Conservation (phyloP, 2,888 invertebrate genomes). For the Zaprionus lineosus region DNA sequence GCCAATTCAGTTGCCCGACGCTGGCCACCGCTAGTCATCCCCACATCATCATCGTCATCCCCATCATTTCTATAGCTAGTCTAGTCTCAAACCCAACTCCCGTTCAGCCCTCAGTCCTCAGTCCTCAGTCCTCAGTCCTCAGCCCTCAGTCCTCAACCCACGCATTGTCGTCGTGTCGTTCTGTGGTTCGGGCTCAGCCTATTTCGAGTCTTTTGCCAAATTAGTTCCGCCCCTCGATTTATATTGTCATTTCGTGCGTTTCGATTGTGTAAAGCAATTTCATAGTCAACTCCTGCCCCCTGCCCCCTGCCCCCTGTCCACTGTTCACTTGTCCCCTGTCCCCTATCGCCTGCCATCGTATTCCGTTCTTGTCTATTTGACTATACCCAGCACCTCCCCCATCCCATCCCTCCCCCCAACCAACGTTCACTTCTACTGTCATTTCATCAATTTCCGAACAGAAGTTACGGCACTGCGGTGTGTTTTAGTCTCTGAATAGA, state of each 20-base stretch:
- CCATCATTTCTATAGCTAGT: too few relatives aligned
- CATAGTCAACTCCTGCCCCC: slow-evolving; percentile 23
- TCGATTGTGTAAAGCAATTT: slow-evolving; percentile 75
- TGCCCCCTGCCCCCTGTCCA: background rate
- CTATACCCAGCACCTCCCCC: background rate
- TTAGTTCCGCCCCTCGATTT: slow-evolving; percentile 83
- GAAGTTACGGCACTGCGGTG: slow-evolving; percentile 74
- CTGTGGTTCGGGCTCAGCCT: slow-evolving; percentile 70
- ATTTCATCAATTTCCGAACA: slow-evolving; percentile 66
- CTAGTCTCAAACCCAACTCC: background rate
- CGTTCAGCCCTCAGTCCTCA: too few relatives aligned
- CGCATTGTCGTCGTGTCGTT: slow-evolving; percentile 59
- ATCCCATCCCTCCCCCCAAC: background rate
- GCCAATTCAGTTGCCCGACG: slow-evolving; percentile 62
- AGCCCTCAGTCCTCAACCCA: slow-evolving; percentile 11
- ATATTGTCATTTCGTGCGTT: slow-evolving; percentile 82
- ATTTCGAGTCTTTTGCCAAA: slow-evolving; percentile 80
- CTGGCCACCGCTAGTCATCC: slow-evolving; percentile 30
- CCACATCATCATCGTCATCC: slow-evolving; percentile 27
- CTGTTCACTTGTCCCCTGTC: background rate
- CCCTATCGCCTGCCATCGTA: background rate
- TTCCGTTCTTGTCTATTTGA: slow-evolving; percentile 41
- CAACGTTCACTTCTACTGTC: slow-evolving; percentile 22
- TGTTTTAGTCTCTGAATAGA: slow-evolving; percentile 52
- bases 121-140: slow-evolving; percentile 2